A percentile compares a stretch with the other conserved stretches of the same genome.
Evolutionary conservation across 1,140 invertebrate species (phyloP).

Genomic region (Drosophila sproati): DNA sequence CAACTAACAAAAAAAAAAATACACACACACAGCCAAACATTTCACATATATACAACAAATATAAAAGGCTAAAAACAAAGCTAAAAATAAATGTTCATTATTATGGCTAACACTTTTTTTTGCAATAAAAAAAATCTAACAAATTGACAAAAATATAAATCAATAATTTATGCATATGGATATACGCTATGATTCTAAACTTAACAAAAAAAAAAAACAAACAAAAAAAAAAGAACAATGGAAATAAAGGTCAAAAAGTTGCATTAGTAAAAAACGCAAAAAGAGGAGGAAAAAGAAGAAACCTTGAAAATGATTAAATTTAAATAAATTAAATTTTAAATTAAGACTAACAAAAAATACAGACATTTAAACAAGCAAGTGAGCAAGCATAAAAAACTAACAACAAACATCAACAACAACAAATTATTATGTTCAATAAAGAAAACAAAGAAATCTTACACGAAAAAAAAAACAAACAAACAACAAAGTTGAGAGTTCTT

Average conservation of each 20-base stretch:
- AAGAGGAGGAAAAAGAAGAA: constrained; percentile 24
- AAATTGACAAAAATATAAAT: constrained; percentile 39
- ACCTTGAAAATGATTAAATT: constrained; percentile 39
- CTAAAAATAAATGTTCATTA: constrained; percentile 43
- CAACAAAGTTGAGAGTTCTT: neutral
- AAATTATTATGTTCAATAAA: constrained; percentile 83
- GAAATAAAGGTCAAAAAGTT: constrained; percentile 20
- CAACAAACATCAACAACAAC: constrained; percentile 58
- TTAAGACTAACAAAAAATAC: constrained; percentile 48
- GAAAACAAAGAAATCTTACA: constrained; percentile 78
- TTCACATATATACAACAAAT: constrained; percentile 27
- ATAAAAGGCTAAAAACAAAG: neutral
- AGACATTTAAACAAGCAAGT: constrained; percentile 69
- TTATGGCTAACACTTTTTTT: constrained; percentile 50
- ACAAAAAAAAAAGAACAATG: constrained; percentile 28
- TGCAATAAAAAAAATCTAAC: constrained; percentile 26
- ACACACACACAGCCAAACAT: constrained; percentile 24
- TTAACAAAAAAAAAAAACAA: constrained; percentile 36
- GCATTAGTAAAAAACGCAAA: constrained; percentile 28
- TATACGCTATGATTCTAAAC: constrained; percentile 76
- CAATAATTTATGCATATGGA: constrained; percentile 72
- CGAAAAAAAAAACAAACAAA: constrained; percentile 19
- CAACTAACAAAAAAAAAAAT: constrained; percentile 47
- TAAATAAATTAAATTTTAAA: constrained; percentile 75
- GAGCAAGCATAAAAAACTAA: constrained; percentile 77